Base-by-base conservation (phyloP, 2,113 vertebrate genomes). In the Galeopterus variegatus region DNA sequence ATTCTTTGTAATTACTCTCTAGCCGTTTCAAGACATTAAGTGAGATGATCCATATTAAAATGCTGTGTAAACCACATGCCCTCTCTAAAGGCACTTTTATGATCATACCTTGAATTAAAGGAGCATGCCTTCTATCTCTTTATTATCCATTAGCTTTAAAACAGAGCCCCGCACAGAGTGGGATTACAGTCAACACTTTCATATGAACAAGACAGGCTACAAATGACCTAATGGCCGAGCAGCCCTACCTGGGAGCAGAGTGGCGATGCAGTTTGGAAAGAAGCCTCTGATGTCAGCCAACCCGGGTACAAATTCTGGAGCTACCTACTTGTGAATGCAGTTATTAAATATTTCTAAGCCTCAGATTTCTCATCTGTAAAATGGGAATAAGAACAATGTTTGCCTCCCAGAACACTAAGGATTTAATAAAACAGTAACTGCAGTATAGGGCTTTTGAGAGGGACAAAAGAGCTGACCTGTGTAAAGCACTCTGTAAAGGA, bases 11-110 rank as follows among this genome's bases (percentile, higher is more conserved):
- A 76, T 56, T 81, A 81, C 94, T 88, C 94, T 84, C 52, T 73
- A 76, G 81, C 88, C 70, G 65, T 93, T 95, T 76, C 76, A 90
- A 56, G 58, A 64, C 73, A 64, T 67, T 90, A 75, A 73, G 31
- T 83, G 73, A 88, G 88, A 90, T 87, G 79, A 72, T 75, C 48
- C 79, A 41, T 62, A 64, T 76, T 75, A 84, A 97, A 90, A 81
- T 80, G 18, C 48, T 58, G 56, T 64, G 17, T 84, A 84, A 90
- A 69, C 70, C 52, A 33, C 41, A 36, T 36, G 4, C 3, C 36
- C 19, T 76, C 85, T 89, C 36, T 72, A 50, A 81, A 83, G 60
- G 84, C 48, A n/a, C 26, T 48, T 86, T 83, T 52, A 73, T 82
- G 31, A 86, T 28, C 52, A 36, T 48, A 21, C 56, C 64, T 90